Percentiles rank a stretch among this genome's conserved stretches.
Evolutionary conservation across 2,888 invertebrate species (phyloP).

Genomic region (Lycophotia porphyrea): DNA sequence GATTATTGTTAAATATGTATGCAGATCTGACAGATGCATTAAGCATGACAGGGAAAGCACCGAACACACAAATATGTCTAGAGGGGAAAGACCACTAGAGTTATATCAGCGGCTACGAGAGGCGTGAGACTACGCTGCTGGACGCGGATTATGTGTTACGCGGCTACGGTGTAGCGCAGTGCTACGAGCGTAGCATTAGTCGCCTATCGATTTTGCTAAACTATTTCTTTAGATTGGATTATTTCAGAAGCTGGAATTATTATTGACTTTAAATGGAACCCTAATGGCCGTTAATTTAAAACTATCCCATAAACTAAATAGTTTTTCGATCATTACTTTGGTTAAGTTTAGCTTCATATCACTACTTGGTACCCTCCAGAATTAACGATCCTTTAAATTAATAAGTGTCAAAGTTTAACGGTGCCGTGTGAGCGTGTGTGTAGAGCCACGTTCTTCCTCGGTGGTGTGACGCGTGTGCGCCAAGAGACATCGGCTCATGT

Average conservation of each 20-base stretch:
- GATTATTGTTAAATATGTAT: conserved; percentile 79
- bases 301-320: conserved; percentile 38
- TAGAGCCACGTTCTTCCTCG: conserved; percentile 65
- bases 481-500: conserved; percentile 89
- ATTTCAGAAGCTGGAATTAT: conserved; percentile 12
- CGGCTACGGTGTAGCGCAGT: conserved; percentile 83
- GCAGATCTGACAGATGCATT: conserved; percentile 83
- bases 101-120: conserved; percentile 79
- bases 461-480: conserved; percentile 73
- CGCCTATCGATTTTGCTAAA: conserved; percentile 57
- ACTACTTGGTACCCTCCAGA: conserved; percentile 77
- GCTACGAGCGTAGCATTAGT: conserved; percentile 82
- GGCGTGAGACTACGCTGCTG: conserved; percentile 87
- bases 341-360: conserved; percentile 66
- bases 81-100: conserved; percentile 80
- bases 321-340: conserved; percentile 55
- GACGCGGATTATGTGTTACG: conserved; percentile 87
- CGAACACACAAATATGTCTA: conserved; percentile 32
- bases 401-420: conserved; percentile 88
- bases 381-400: conserved; percentile 88
- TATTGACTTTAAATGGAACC: background rate
- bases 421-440: conserved; percentile 69
- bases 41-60: conserved; percentile 81
- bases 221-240: conserved; percentile 13
- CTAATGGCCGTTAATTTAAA: background rate